Evolutionary conservation across 1,140 invertebrate species (phyloP).

Genomic region (Ceratosolen solmsi): DNA sequence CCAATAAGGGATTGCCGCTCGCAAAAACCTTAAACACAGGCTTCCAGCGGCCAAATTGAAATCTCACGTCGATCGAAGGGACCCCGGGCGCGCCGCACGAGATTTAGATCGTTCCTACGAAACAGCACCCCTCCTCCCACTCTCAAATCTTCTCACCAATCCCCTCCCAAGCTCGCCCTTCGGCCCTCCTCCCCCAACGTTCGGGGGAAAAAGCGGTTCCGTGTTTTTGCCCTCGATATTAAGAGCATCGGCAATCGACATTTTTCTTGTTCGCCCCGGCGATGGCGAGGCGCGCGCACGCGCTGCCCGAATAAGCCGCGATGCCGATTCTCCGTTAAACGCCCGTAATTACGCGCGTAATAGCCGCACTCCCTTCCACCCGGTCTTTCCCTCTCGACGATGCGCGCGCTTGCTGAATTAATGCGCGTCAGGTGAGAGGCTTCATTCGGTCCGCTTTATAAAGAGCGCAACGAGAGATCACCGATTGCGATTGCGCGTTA

Average conservation of each 20-base stretch:
- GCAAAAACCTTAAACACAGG: neutral
- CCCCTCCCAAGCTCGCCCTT: too few species aligned
- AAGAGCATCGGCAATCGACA: neutral
- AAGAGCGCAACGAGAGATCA: neutral
- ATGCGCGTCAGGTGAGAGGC: constrained; percentile 42
- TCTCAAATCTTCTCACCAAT: too few species aligned
- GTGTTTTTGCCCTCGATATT: too few species aligned
- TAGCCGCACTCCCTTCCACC: neutral
- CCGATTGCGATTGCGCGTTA: neutral
- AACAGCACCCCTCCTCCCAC: too few species aligned
- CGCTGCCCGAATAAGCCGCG: neutral
- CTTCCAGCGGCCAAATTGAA: neutral
- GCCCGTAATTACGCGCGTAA: neutral
- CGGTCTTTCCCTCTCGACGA: neutral
- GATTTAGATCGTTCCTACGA: constrained; percentile 17
- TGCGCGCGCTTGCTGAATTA: neutral
- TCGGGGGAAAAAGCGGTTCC: too few species aligned
- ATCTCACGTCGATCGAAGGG: neutral
- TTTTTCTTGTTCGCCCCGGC: neutral
- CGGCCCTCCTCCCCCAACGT: too few species aligned
- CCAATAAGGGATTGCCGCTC: constrained; percentile 17
- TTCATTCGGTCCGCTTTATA: neutral
- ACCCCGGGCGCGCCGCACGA: neutral
- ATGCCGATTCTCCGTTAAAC: constrained; percentile 28
- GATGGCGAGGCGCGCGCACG: too few species aligned